Conservation (phyloP, 2,113 vertebrate species). For the Phylloscopus trochiloides region DNA sequence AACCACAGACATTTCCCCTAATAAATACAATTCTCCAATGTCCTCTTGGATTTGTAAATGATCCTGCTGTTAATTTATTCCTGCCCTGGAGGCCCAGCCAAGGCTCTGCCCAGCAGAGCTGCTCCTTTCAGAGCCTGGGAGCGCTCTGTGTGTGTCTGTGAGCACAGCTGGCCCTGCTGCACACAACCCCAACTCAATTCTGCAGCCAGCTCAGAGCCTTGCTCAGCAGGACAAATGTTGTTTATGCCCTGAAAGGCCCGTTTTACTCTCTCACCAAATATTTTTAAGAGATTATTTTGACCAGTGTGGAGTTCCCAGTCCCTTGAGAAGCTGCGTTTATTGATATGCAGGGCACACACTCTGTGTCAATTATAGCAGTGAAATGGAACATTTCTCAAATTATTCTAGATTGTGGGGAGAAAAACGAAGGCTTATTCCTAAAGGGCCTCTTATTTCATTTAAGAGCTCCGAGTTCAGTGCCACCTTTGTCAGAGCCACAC, state of each 20-base stretch:
- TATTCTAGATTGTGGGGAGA: background rate
- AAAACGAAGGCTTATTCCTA: background rate
- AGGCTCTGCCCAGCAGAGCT: background rate
- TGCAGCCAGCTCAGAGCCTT: background rate
- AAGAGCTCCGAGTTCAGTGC: background rate
- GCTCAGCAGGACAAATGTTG: background rate
- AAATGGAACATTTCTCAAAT: background rate
- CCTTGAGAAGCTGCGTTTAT: background rate
- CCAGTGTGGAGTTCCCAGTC: background rate
- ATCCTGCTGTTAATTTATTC: background rate
- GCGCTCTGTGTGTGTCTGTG: background rate
- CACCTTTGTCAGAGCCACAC: background rate
- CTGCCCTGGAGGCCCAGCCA: background rate
- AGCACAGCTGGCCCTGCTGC: background rate
- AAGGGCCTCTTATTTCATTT: background rate
- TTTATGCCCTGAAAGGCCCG: background rate
- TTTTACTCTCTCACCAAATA: background rate
- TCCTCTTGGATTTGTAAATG: background rate
- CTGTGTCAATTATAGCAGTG: background rate
- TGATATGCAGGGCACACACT: background rate
- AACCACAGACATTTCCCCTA: background rate
- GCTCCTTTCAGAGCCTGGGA: background rate
- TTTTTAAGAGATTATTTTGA: background rate
- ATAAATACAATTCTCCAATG: background rate
- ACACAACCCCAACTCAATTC: background rate